Evolutionary conservation across 2,888 invertebrate genomes (phyloP).

Genomic region (Pandemis heparana): DNA sequence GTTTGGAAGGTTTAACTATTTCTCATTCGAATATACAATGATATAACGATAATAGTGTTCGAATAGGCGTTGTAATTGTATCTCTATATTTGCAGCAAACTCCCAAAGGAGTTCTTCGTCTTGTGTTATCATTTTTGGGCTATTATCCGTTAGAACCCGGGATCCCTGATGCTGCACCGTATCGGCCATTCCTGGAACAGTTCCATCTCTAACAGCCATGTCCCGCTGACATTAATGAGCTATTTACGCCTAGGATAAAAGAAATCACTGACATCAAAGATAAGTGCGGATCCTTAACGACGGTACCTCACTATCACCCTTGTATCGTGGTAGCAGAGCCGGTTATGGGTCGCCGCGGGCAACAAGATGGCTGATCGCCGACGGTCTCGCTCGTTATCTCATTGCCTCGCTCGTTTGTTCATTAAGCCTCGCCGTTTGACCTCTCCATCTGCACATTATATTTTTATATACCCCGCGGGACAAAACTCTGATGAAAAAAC

Average conservation of each 20-base stretch:
- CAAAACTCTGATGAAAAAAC: conserved; percentile 32
- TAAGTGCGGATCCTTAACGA: conserved; percentile 29
- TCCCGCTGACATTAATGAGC: conserved; percentile 38
- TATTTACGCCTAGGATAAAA: conserved; percentile 40
- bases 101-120: not conserved
- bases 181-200: not conserved
- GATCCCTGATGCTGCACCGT: not conserved
- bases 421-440: conserved; percentile 39
- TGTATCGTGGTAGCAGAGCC: conserved; percentile 7
- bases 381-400: conserved; percentile 39
- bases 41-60: not conserved
- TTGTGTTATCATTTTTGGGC: not conserved
- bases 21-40: no score
- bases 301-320: conserved; percentile 6
- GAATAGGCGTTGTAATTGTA: no score
- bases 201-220: conserved; percentile 20
- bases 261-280: conserved; percentile 43
- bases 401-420: conserved; percentile 42
- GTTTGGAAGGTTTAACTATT: no score
- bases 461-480: conserved; percentile 32
- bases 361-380: conserved; percentile 31
- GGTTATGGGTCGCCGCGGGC: conserved; percentile 9
- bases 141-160: not conserved
- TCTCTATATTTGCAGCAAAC: no score
- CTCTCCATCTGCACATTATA: conserved; percentile 39